A percentile compares a stretch with the other conserved stretches of the same genome.
Evolutionary conservation across 2,797 vertebrate genomes (phyloP).

Genomic region (Eptatretus atami): DNA sequence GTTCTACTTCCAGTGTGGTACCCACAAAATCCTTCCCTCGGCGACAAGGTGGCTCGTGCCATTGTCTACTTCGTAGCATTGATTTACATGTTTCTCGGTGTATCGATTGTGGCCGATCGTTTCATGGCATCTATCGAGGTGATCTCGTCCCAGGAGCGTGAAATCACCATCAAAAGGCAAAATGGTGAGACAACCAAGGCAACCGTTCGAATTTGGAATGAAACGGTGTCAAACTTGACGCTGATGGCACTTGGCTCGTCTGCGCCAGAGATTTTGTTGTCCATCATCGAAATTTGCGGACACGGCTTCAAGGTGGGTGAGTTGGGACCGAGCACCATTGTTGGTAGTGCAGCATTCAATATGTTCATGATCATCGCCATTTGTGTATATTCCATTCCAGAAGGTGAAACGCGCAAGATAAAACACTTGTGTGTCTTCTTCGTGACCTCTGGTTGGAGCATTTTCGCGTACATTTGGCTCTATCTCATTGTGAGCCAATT

Average conservation of each 20-base stretch:
- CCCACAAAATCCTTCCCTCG: slow-evolving; percentile 80
- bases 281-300: slow-evolving; percentile 75
- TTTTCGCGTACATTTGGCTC: slow-evolving; percentile 96
- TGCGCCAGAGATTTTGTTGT: slow-evolving; percentile 71
- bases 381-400: slow-evolving; percentile 67
- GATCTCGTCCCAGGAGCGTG: slow-evolving; percentile 84
- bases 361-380: slow-evolving; percentile 96
- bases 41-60: slow-evolving; percentile 90
- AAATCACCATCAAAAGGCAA: slow-evolving; percentile 58
- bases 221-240: slow-evolving; percentile 87
- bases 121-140: slow-evolving; percentile 98
- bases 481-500: slow-evolving; percentile 96
- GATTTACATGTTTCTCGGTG: slow-evolving; percentile 97
- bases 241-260: slow-evolving; percentile 93
- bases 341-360: slow-evolving; percentile 89
- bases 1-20: slow-evolving; percentile 98
- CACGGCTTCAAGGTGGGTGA: slow-evolving; percentile 62
- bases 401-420: slow-evolving; percentile 73
- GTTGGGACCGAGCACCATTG: slow-evolving; percentile 68
- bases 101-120: slow-evolving; percentile 89
- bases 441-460: slow-evolving; percentile 75
- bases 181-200: slow-evolving; percentile 81
- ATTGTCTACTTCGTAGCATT: slow-evolving; percentile 94
- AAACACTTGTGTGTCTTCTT: slow-evolving; percentile 92
- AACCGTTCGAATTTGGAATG: slow-evolving; percentile 79